Evolutionary conservation across 2,113 vertebrate species (phyloP).

Genomic region (Pica pica): DNA sequence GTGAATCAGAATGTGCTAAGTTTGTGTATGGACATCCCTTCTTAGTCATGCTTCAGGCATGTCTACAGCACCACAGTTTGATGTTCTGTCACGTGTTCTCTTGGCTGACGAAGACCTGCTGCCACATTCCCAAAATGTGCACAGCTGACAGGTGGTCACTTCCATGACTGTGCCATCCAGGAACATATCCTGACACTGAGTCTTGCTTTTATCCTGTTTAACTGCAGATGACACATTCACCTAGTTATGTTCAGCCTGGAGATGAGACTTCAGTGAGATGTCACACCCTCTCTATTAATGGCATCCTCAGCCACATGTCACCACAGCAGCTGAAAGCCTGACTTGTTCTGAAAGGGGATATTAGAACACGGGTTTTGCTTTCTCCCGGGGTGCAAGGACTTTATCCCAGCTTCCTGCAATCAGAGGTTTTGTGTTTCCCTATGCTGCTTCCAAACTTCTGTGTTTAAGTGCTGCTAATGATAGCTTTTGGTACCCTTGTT

Average conservation of each 20-base stretch:
- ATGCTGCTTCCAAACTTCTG: background rate
- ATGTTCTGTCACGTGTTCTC: background rate
- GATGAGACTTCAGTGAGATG: background rate
- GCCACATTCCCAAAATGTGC: background rate
- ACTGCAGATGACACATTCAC: background rate
- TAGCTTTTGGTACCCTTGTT: background rate
- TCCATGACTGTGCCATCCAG: background rate
- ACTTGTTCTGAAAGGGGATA: background rate
- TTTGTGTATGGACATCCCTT: background rate
- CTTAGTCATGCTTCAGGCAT: background rate
- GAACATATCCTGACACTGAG: background rate
- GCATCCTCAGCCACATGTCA: background rate
- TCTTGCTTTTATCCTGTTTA: background rate
- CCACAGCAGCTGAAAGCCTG: background rate
- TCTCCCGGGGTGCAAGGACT: background rate
- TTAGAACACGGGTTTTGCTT: accelerated
- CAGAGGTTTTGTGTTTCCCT: background rate
- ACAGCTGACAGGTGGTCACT: background rate
- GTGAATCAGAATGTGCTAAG: background rate
- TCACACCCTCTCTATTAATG: background rate
- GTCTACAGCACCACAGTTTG: background rate
- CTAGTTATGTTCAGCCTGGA: background rate
- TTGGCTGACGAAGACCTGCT: background rate
- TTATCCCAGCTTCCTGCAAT: background rate
- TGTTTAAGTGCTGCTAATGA: background rate